Evolutionary conservation across 2,888 invertebrate species (phyloP), one percentile per base, ranked within the genome.

Genomic region (Apantesis nais): DNA sequence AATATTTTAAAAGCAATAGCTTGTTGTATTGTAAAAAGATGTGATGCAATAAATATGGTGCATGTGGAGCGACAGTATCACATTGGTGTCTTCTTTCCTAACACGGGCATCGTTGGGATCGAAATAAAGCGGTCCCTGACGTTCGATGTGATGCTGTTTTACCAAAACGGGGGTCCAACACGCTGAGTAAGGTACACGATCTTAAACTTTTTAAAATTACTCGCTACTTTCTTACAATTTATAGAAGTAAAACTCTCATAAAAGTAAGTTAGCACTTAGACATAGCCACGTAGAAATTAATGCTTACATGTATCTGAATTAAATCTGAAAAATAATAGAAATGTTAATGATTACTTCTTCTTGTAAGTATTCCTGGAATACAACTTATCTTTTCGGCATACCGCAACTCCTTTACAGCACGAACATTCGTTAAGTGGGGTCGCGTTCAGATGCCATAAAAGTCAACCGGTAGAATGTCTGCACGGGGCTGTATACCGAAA

Each of bases 391-490:
- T 79, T 83, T 83, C 72, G 77, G 77, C 73, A 79, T 80, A 75
- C 73, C 74, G 62, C 67, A 69, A 72, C 41, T 75, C 74, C 73
- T 79, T 77, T 78, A 78, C 74, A 75, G 78, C 71, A 71, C 69
- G 75, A 75, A 74, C 74, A 81, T 84, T 81, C 83, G 84, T 85
- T 79, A 82, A 80, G 83, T 76, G 78, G 81, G 80, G 80, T 79
- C 78, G 83, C 82, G 78, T 80, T 71, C 82, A 81, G 76, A 75
- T 76, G 72, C 90, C 92, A 84, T 91, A 92, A 88, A 89, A 83
- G 90, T 83, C 84, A 85, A 87, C 89, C 80, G 78, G 91, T 90
- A 89, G 91, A 91, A 91, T 92, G 89, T 84, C 74, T 77, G 77
- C 29, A 58, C 79, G 74, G 77, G 78, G 74, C 73, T 82, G 76